Evolutionary conservation across 2,888 invertebrate genomes (phyloP), one percentile per base, ranked within the genome.

Genomic region (Tanypteryx hageni): DNA sequence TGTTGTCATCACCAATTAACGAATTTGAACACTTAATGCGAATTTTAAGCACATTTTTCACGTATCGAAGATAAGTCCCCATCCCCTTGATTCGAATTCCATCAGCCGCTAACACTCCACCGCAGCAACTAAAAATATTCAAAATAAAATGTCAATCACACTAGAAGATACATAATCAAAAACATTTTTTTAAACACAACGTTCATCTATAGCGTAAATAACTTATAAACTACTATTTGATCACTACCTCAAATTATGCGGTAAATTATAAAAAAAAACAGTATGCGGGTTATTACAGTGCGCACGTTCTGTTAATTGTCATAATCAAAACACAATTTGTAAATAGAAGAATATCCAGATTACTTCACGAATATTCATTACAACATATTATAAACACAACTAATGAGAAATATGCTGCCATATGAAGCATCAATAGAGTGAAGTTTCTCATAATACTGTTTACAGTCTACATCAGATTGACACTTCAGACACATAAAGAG

Each of bases 81-180:
- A 89, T 89, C 64, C 89, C 89, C 89, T 64, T 64, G 61, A 64
- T 18, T 89, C 89, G 64, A 64, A 61, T 64, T 89, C 89, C 89
- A 89, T 64, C 64, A 44, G 44, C 44, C 44, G 64, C 64, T 68
- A 89, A 68, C 11, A 64, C 31, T 44, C 89, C 89, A 44, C 64
- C 68, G 27, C 10, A 61, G 64, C 31, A 68, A 44, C 89, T 89
- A 58, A 89, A 89, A 89, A 56, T 14, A 76, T 27, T 27, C 22
- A 13, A 76, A 76, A 76, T 76, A 76, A 76, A 76, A 14, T 27
- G 76, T 76, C 11, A 76, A 76, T 22, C 76, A 76, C 27, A 9
- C 27, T 27, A 27, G 11, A 22, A 27, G n/a, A 27, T 76, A 27
- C 0, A 27, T 27, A 10, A 76, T 76, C 27, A 27, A 27, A 27